Base-by-base conservation (phyloP, 2,113 vertebrate genomes). In the Bothrops jararaca region DNA sequence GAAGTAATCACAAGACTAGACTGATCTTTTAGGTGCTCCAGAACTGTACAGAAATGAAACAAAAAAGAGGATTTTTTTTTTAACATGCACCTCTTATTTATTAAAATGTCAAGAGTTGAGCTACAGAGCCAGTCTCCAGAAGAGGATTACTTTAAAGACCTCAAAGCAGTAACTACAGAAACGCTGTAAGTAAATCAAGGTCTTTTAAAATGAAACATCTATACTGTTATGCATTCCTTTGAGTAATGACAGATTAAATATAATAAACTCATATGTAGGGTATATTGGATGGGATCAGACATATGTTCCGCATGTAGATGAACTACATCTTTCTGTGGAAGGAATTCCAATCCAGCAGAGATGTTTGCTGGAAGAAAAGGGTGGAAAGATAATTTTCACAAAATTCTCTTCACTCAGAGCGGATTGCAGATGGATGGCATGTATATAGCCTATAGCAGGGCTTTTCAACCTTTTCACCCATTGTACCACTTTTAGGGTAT, bases 151-250 rank as follows among this genome's bases (percentile, higher is more conserved):
- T 95, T 99, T 88, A 97, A 97, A 93, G 98, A 98, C 42, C 98
- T 99, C 60, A 97, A 94, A 93, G 89, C 93, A 92, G 98, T 98
- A 53, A 99, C 99, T 74, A 95, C 97, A 93, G 97, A 97, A 96
- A 96, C 98, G 88, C 88, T 98, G 99, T 99, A 97, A 99, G 99
- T 97, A 85, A 92, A 80, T 29, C 4, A 50, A 50, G 45, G 12
- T 86, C 85, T 15, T 48, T 86, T 50, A 20, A 42, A 80, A 80
- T 80, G 74, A 52, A 34, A 18, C 53, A 53, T 60, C 11, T 64
- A 7, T 42, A 24, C 2, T 56, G n/a, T 22, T 42, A 4, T n/a
- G 13, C 52, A 50, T 56, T 80, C n/a, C 1, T 86, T 48, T 42
- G 24, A 48, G 50, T 26, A 85, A 57, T 53, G 53, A 9, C 50